A percentile compares a stretch with the other conserved stretches of the same genome.
Conservation (phyloP, 1,140 invertebrate species). For the Lerema accius region DNA sequence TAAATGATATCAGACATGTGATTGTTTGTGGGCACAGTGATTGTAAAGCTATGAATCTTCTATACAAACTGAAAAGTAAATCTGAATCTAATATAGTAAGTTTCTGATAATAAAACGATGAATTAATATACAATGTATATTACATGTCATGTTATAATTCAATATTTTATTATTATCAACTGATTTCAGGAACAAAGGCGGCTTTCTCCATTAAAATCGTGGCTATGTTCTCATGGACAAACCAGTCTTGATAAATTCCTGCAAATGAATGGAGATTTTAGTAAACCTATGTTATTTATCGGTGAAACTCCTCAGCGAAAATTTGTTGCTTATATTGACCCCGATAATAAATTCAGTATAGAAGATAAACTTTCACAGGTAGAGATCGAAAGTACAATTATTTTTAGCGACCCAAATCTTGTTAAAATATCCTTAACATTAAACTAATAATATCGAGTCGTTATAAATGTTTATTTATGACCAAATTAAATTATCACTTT, state of each 20-base stretch:
- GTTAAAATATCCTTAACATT: too few relatives aligned
- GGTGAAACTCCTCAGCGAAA: constrained; percentile 93
- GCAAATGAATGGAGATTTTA: constrained; percentile 88
- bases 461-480: neutral
- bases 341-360: constrained; percentile 93
- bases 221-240: constrained; percentile 94
- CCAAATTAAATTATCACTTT: constrained; percentile 42
- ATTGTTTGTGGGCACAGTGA: constrained; percentile 98
- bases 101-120: too few relatives aligned
- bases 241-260: constrained; percentile 93
- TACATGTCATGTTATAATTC: too few relatives aligned
- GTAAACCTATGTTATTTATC: constrained; percentile 91
- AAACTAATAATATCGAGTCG: too few relatives aligned
- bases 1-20: constrained; percentile 96
- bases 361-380: constrained; percentile 97
- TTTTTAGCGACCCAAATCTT: too few relatives aligned
- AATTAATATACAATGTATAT: too few relatives aligned
- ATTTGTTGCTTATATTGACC: constrained; percentile 97
- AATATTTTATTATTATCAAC: constrained; percentile 17
- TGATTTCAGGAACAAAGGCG: constrained; percentile 88
- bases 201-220: constrained; percentile 94
- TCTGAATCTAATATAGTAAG: constrained; percentile 88
- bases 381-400: too few relatives aligned
- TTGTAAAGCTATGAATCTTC: constrained; percentile 98
- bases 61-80: constrained; percentile 92